Evolutionary conservation across 2,113 vertebrate species (phyloP).

Genomic region (Melanotaenia duboulayi): DNA sequence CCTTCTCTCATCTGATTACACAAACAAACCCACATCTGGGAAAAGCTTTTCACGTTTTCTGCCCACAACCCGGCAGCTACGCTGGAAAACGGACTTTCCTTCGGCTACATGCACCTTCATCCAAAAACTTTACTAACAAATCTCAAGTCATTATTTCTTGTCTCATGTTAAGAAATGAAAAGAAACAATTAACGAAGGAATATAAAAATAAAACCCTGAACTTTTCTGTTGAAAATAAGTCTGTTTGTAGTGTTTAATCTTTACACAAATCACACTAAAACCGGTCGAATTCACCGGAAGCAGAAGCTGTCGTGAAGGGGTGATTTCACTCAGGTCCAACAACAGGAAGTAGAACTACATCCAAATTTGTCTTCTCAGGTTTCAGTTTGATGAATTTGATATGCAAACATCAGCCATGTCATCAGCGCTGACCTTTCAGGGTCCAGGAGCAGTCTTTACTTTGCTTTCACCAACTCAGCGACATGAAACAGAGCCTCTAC

Average conservation of each 20-base stretch:
- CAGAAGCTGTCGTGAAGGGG: not conserved
- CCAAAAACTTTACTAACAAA: too few species aligned
- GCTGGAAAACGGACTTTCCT: constrained; percentile 14
- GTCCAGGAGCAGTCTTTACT: not conserved
- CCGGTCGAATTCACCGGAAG: not conserved
- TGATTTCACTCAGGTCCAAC: not conserved
- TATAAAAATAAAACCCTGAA: too few species aligned
- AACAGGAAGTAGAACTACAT: constrained; percentile 2
- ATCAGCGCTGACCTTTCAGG: not conserved
- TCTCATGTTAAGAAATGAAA: too few species aligned
- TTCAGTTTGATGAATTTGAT: not conserved
- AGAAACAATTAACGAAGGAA: too few species aligned
- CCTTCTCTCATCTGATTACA: constrained; percentile 75
- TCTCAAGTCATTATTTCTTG: too few species aligned
- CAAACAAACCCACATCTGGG: constrained; percentile 66
- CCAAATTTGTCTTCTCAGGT: not conserved
- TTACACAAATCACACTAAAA: constrained; percentile 7
- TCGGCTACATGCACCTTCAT: not conserved
- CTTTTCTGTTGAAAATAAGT: too few species aligned
- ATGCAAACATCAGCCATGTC: not conserved
- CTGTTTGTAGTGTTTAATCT: not conserved
- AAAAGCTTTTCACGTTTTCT: constrained; percentile 34
- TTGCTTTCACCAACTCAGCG: too few species aligned
- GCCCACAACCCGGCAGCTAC: not conserved
- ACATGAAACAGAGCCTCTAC: too few species aligned